Percentiles rank a stretch among this genome's conserved stretches.
phyloP scores from a whole-genome alignment of 2,113 vertebrate genomes.

The Cariama cristata region DNA sequence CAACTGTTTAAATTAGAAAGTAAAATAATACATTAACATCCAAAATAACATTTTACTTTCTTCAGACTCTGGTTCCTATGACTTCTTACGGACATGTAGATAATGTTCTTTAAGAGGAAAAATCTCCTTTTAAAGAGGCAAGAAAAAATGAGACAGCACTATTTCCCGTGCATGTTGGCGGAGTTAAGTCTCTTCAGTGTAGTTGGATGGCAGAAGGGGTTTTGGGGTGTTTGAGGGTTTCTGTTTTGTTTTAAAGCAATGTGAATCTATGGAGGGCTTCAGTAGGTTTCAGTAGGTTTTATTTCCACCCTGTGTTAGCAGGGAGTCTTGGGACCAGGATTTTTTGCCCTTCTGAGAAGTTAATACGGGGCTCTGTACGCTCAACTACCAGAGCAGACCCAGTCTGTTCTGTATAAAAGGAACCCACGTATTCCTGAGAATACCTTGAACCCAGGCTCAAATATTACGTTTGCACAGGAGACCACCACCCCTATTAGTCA shows the following conservation, averaged over 20 bases:
- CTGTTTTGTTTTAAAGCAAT: neutral
- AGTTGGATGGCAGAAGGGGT: neutral
- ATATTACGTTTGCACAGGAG: constrained; percentile 45
- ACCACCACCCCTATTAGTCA: constrained; percentile 36
- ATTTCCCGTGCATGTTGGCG: neutral
- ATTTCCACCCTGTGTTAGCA: neutral
- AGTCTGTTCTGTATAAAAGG: neutral
- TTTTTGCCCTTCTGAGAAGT: neutral
- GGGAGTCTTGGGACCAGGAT: neutral
- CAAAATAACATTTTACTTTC: neutral
- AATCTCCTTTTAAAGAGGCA: constrained; percentile 23
- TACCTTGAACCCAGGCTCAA: constrained; percentile 49
- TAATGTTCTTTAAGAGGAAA: neutral
- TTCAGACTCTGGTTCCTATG: neutral
- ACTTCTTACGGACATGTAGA: neutral
- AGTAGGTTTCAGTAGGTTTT: neutral
- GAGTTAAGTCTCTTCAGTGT: neutral
- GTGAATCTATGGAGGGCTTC: neutral
- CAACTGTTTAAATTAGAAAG: constrained; percentile 17
- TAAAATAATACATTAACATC: neutral
- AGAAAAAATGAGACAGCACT: neutral
- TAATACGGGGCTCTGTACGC: neutral
- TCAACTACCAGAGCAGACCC: neutral
- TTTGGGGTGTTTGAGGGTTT: neutral
- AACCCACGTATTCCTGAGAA: neutral